phyloP scores from a whole-genome alignment of 2,888 invertebrate species.

The Listrodromus nycthemerus region DNA sequence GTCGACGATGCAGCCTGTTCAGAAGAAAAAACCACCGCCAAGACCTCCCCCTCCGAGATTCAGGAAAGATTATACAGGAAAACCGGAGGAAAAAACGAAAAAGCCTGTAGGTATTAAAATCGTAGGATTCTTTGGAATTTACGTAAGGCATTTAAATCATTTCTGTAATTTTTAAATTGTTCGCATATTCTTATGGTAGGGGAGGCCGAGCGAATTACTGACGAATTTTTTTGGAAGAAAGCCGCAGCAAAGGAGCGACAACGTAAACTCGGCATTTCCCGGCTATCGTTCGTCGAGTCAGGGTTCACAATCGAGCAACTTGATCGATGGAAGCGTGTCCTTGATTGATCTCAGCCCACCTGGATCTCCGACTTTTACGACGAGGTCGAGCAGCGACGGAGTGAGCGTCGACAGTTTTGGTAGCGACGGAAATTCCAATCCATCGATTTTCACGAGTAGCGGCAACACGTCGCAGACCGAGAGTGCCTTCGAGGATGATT shows the following conservation, averaged over 20 bases:
- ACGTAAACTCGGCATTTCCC: conserved; percentile 52
- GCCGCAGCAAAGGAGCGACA: conserved; percentile 57
- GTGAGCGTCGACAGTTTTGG: conserved; percentile 91
- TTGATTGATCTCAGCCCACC: conserved; percentile 91
- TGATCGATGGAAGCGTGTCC: conserved; percentile 82
- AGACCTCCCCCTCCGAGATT: conserved; percentile 90
- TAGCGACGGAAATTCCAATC: conserved; percentile 89
- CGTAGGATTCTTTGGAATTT: neutral
- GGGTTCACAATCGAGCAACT: conserved; percentile 67
- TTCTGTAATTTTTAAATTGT: neutral
- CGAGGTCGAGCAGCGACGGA: conserved; percentile 90
- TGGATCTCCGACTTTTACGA: conserved; percentile 91
- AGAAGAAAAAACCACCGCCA: conserved; percentile 90
- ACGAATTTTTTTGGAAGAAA: conserved; percentile 79
- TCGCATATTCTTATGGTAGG: conserved; percentile 59
- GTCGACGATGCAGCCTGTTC: conserved; percentile 85
- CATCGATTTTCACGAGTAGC: conserved; percentile 85
- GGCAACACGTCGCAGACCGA: conserved; percentile 90
- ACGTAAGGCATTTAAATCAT: neutral
- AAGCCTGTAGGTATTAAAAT: conserved; percentile 75
- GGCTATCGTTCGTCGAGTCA: conserved; percentile 62
- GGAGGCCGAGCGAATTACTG: conserved; percentile 80
- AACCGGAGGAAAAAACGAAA: conserved; percentile 78
- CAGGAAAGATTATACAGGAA: conserved; percentile 71
- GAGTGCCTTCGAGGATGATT: conserved; percentile 94